phyloP scores from a whole-genome alignment of 2,797 vertebrate genomes.

The Pseudopleuronectes americanus region DNA sequence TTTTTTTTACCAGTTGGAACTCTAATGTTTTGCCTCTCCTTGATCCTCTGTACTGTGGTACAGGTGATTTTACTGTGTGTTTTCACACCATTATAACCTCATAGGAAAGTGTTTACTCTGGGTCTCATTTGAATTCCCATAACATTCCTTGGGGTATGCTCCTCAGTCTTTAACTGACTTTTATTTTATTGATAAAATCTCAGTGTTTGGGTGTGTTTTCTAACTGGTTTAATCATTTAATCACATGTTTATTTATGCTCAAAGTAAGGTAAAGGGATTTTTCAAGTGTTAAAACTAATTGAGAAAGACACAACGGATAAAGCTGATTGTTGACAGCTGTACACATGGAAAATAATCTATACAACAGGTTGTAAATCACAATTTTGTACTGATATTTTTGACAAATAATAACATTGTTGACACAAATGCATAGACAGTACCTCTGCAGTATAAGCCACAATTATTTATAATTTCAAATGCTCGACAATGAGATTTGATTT shows the following conservation, averaged over 20 bases:
- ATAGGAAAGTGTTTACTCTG: slow-evolving; percentile 32
- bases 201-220: slow-evolving; percentile 26
- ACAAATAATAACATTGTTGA: not conserved
- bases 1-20: slow-evolving; percentile 9
- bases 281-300: too few species aligned
- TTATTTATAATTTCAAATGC: not conserved
- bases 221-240: slow-evolving; percentile 32
- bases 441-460: not conserved
- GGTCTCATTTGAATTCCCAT: slow-evolving; percentile 53
- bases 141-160: slow-evolving; percentile 18
- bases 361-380: not conserved
- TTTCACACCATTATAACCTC: slow-evolving; percentile 16
- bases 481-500: too few species aligned
- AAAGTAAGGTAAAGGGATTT: not conserved
- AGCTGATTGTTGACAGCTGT: too few species aligned
- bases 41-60: slow-evolving; percentile 46
- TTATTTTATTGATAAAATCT: too few species aligned
- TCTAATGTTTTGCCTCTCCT: slow-evolving; percentile 34
- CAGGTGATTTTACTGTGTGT: slow-evolving; percentile 39
- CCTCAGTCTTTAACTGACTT: slow-evolving; percentile 32
- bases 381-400: not conserved
- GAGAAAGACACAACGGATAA: not conserved
- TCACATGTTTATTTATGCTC: slow-evolving; percentile 5
- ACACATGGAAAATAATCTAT: not conserved
- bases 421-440: not conserved